Conservation (phyloP, 2,888 invertebrate genomes). For the Eupithecia subumbrata region DNA sequence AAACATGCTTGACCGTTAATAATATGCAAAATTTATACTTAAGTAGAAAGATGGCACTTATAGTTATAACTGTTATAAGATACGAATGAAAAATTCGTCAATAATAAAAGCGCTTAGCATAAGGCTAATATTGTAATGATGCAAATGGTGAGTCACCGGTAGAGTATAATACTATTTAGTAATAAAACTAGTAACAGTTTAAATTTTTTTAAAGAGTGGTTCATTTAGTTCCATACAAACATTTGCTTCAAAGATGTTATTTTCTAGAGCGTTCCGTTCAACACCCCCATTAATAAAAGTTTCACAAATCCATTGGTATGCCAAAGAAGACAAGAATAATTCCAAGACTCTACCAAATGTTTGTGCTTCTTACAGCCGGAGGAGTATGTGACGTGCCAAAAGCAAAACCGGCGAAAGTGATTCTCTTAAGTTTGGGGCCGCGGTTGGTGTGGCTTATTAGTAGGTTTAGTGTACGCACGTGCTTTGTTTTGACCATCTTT, state of each 20-base stretch:
- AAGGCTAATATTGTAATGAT: not conserved
- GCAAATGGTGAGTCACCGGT: not conserved
- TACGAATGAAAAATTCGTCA: not conserved
- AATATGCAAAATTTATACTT: too few species aligned
- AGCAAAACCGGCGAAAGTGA: constrained; percentile 32
- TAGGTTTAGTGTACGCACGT: constrained; percentile 5
- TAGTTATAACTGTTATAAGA: not conserved
- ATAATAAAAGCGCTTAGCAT: not conserved
- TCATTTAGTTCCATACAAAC: not conserved
- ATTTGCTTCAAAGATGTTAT: not conserved
- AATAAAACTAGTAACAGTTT: not conserved
- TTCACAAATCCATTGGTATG: constrained; percentile 37
- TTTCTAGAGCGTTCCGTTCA: not conserved
- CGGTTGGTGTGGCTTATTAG: constrained; percentile 5
- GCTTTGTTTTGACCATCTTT: not conserved
- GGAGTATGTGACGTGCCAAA: not conserved
- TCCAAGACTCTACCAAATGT: constrained; percentile 25
- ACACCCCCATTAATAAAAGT: constrained; percentile 19
- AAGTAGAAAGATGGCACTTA: too few species aligned
- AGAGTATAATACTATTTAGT: not conserved
- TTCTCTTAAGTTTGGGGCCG: constrained; percentile 21
- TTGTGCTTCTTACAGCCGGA: not conserved
- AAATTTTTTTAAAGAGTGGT: not conserved
- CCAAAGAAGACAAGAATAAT: constrained; percentile 11
- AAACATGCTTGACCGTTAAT: not conserved